Conservation (phyloP, 1,140 invertebrate genomes). For the Eurosta solidaginis region DNA sequence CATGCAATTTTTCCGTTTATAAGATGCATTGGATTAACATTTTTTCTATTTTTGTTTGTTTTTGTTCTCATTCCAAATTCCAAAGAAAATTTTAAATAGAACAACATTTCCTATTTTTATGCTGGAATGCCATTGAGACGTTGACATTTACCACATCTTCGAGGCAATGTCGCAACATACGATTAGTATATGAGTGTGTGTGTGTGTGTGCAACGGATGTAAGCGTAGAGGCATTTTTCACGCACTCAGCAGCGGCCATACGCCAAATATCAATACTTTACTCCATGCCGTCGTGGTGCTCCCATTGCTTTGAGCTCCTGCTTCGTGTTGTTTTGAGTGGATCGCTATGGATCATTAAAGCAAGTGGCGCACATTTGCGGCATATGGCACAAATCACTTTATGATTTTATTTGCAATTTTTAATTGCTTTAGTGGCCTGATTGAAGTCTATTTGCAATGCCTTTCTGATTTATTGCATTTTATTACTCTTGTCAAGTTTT, state of each 20-base stretch:
- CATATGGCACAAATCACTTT: conserved; percentile 19
- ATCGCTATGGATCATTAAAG: not conserved
- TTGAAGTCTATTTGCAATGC: not conserved
- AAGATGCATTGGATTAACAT: too few relatives aligned
- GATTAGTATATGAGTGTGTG: not conserved
- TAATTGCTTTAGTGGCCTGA: conserved; percentile 11
- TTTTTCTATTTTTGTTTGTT: not conserved
- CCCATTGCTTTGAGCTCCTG: not conserved
- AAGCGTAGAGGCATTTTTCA: too few relatives aligned
- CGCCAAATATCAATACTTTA: not conserved
- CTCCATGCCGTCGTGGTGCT: not conserved
- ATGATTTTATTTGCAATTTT: conserved; percentile 10
- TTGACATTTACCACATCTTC: conserved; percentile 21
- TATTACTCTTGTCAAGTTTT: not conserved
- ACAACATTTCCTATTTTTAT: not conserved
- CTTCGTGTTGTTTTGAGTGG: not conserved
- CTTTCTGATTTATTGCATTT: not conserved
- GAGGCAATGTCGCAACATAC: not conserved
- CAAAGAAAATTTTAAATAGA: not conserved
- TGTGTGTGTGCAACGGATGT: too few relatives aligned
- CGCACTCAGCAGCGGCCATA: too few relatives aligned
- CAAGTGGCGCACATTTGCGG: not conserved
- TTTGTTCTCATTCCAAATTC: not conserved
- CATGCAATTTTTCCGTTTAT: too few relatives aligned
- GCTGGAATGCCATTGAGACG: conserved; percentile 12